Evolutionary conservation across 2,113 vertebrate species (phyloP).

Genomic region (Mesitornis unicolor): DNA sequence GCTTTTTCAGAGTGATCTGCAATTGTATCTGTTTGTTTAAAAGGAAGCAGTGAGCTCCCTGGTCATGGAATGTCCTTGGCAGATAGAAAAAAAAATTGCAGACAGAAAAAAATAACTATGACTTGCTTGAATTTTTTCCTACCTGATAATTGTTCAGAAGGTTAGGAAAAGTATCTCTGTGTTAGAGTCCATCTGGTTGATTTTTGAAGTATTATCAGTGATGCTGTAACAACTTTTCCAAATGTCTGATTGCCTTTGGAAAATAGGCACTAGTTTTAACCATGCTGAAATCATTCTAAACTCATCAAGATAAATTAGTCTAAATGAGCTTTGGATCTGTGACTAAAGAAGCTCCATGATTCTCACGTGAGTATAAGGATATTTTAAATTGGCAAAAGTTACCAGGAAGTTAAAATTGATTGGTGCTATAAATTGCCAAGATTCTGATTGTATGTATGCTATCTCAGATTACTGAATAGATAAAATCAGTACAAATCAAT

Average conservation of each 20-base stretch:
- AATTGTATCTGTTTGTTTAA: not conserved
- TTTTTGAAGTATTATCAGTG: not conserved
- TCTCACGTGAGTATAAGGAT: not conserved
- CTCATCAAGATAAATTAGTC: not conserved
- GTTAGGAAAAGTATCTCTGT: not conserved
- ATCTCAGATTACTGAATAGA: not conserved
- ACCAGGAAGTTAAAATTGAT: not conserved
- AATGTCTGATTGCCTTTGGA: not conserved
- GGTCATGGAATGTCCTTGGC: not conserved
- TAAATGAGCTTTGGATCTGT: not conserved
- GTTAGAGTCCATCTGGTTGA: not conserved
- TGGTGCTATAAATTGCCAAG: not conserved
- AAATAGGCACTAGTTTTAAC: not conserved
- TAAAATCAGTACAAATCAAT: not conserved
- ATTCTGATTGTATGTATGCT: not conserved
- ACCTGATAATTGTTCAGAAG: not conserved
- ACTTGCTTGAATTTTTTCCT: not conserved
- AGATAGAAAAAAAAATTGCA: not conserved
- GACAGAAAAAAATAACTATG: not conserved
- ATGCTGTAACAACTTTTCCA: not conserved
- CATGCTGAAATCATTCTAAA: not conserved
- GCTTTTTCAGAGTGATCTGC: not conserved
- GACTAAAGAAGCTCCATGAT: not conserved
- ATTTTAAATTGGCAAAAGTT: not conserved
- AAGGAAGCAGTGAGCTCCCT: not conserved